Percentiles rank a stretch among this genome's conserved stretches.
Evolutionary conservation across 2,113 vertebrate species (phyloP).

Genomic region (Polyodon spathula): DNA sequence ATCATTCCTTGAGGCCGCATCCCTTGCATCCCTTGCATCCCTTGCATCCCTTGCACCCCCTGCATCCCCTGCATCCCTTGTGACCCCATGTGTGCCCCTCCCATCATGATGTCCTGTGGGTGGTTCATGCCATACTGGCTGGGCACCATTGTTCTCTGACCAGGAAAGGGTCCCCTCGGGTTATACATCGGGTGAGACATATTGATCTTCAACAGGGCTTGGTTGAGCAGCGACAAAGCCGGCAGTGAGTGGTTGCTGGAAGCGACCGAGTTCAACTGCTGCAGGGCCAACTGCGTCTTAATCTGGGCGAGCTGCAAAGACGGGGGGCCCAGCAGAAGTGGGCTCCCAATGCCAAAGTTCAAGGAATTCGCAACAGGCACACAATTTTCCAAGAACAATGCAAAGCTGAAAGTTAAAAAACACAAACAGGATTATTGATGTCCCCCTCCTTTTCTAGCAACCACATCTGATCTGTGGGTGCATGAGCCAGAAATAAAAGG

Average conservation of each 20-base stretch:
- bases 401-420: constrained; percentile 94
- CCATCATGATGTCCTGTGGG: too few relatives aligned
- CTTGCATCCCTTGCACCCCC: too few relatives aligned
- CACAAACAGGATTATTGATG: constrained; percentile 69
- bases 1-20: constrained; percentile 14
- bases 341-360: constrained; percentile 69
- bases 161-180: constrained; percentile 65
- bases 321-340: constrained; percentile 68
- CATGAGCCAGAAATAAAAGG: too few relatives aligned
- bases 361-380: constrained; percentile 71
- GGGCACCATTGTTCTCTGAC: constrained; percentile 54
- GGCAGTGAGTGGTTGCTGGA: constrained; percentile 42
- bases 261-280: constrained; percentile 57
- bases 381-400: constrained; percentile 79
- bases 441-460: constrained; percentile 18
- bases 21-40: constrained; percentile 41
- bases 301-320: constrained; percentile 78
- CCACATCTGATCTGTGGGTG: too few relatives aligned
- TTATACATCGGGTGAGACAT: constrained; percentile 76
- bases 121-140: constrained; percentile 46
- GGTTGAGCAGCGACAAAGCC: constrained; percentile 61
- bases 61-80: too few relatives aligned
- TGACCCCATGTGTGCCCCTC: constrained; percentile 54
- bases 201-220: constrained; percentile 68
- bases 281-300: constrained; percentile 76